Evolutionary conservation across 1,140 invertebrate genomes (phyloP).

Genomic region (Drosophila virilis): DNA sequence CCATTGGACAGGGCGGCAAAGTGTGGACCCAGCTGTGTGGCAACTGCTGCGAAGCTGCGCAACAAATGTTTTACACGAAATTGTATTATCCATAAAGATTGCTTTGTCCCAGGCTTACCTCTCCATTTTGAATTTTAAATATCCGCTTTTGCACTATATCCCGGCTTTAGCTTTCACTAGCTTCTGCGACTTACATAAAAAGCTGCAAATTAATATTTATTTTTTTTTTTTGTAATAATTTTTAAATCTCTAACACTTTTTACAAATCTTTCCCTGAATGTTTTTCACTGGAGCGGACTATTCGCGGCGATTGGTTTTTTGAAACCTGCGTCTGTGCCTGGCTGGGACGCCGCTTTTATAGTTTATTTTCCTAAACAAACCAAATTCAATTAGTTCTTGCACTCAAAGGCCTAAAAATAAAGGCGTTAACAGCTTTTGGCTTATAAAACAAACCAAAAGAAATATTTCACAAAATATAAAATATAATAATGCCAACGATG

Average conservation of each 20-base stretch:
- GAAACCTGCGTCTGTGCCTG: conserved; percentile 67
- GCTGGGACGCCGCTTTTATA: conserved; percentile 62
- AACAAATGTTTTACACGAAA: conserved; percentile 3
- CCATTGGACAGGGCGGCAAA: conserved; percentile 82
- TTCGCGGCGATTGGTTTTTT: conserved; percentile 79
- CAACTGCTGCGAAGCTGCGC: conserved; percentile 65
- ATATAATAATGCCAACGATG: conserved; percentile 29
- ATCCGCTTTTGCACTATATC: conserved; percentile 57
- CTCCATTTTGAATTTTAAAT: conserved; percentile 62
- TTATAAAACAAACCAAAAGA: conserved; percentile 61
- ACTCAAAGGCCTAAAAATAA: conserved; percentile 66
- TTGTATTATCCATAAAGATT: neutral
- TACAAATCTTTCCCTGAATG: conserved; percentile 61
- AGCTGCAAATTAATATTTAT: conserved; percentile 62
- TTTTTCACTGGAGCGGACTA: conserved; percentile 82
- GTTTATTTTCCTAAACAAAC: conserved; percentile 9
- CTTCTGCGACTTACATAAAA: conserved; percentile 68
- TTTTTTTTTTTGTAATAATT: no score
- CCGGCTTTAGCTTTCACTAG: conserved; percentile 57
- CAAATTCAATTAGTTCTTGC: conserved; percentile 71
- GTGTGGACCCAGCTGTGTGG: conserved; percentile 73
- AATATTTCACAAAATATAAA: conserved; percentile 40
- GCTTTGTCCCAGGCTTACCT: conserved; percentile 49
- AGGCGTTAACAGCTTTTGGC: conserved; percentile 65
- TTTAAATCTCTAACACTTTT: conserved; percentile 72